Conservation (phyloP, 1,140 invertebrate genomes). For the Euwallacea fornicatus region DNA sequence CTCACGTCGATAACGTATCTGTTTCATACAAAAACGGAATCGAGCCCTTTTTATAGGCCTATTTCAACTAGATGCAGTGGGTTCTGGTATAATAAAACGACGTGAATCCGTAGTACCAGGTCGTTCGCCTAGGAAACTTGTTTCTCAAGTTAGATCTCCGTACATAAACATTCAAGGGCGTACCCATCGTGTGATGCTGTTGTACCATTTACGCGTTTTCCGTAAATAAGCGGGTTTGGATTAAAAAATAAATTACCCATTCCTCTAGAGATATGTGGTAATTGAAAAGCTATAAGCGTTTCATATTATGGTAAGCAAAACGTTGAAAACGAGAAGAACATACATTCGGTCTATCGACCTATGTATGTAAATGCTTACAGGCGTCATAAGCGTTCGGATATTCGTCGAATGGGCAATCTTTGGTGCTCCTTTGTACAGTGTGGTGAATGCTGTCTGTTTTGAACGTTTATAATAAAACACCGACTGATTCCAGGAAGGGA, state of each 20-base stretch:
- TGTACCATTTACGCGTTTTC: slow-evolving; percentile 32
- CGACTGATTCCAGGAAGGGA: neutral
- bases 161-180: slow-evolving; percentile 38
- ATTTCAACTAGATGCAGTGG: slow-evolving; percentile 24
- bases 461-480: neutral
- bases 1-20: too few species aligned
- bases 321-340: neutral
- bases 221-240: slow-evolving; percentile 4
- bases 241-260: too few species aligned
- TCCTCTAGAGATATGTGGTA: too few species aligned
- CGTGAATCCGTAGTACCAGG: slow-evolving; percentile 33
- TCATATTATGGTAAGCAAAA: neutral
- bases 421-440: too few species aligned
- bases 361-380: too few species aligned
- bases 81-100: slow-evolving; percentile 33
- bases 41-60: slow-evolving; percentile 6
- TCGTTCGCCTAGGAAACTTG: slow-evolving; percentile 39
- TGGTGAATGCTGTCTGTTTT: too few species aligned
- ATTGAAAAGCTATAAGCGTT: neutral
- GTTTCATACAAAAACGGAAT: neutral
- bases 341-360: too few species aligned
- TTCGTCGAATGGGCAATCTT: too few species aligned
- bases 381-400: too few species aligned
- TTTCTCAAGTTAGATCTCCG: slow-evolving; percentile 32
- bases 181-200: slow-evolving; percentile 17